Base-by-base conservation (phyloP, 2,113 vertebrate genomes). In the Menidia beryllina region DNA sequence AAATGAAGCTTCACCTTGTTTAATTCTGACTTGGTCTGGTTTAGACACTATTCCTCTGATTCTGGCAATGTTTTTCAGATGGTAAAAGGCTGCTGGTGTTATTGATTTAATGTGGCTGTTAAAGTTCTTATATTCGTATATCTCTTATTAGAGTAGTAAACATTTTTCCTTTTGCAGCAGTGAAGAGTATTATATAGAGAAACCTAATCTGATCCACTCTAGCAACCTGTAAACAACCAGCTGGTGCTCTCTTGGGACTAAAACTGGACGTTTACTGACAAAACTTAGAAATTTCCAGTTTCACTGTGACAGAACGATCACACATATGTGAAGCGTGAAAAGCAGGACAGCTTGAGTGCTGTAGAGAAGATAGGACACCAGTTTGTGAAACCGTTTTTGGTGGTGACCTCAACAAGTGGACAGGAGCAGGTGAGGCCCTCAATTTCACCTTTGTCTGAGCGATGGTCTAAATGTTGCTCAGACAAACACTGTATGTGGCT, bases 401-500 rank as follows among this genome's bases (percentile, higher is more conserved):
- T 15, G 61, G 62, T 52, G 69, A 75, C 63, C 25, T n/a, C 41
- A 6, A 27, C 5, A 51, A 69, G 17, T 2, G 20, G 34, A 49
- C 3, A 2, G 38, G 24, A 54, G 43, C 38, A 47, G 56, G 38
- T 58, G 26, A 54, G 50, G 45, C 52, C 48, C 51, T 43, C 54
- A 57, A 41, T 48, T 54, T 52, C 48, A 62, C 48, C 69, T 57
- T 69, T 52, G 53, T 57, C 39, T 69, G 53, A 39, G 21, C 38
- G 63, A 8, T 25, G 30, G 68, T 47, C 61, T 66, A 47, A 69
- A 21, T 19, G 62, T 60, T 57, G 58, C 72, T 78, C 50, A 61
- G n/a, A 62, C 48, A 72, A 79, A 72, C 75, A 62, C 20, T 8
- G 19, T 49, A 53, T 81, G 17, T 82, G 62, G 79, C 67, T 77